Evolutionary conservation across 2,797 vertebrate species (phyloP).

Genomic region (Percopsis omiscomaycus): DNA sequence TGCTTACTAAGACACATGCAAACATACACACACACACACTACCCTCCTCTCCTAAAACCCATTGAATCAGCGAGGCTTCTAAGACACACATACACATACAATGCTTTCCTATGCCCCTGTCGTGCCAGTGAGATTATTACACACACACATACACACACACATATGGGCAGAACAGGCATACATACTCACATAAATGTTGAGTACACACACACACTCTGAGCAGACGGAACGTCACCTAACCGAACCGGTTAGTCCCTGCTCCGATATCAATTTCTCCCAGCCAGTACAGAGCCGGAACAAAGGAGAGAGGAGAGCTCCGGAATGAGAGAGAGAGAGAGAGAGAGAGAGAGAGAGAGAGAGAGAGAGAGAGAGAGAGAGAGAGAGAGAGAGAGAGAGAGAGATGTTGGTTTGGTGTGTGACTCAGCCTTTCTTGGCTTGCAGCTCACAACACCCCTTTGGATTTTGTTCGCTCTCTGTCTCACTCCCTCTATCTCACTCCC

Average conservation of each 20-base stretch:
- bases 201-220: slow-evolving; percentile 27
- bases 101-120: too few relatives aligned
- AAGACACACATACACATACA: too few relatives aligned
- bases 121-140: background rate
- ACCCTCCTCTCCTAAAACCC: too few relatives aligned
- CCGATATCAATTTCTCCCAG: slow-evolving; percentile 59
- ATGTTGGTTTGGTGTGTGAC: slow-evolving; percentile 44
- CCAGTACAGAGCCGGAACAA: slow-evolving; percentile 36
- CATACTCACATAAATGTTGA: background rate
- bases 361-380: slow-evolving; percentile 20
- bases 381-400: slow-evolving; percentile 8
- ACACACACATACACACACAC: background rate
- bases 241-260: slow-evolving; percentile 50
- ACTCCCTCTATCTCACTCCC: background rate
- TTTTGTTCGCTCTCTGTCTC: slow-evolving; percentile 2
- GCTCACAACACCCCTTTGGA: slow-evolving; percentile 30
- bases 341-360: slow-evolving; percentile 17
- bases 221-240: slow-evolving; percentile 61
- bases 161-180: background rate
- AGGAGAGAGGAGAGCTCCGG: slow-evolving; percentile 4
- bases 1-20: too few relatives aligned
- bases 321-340: slow-evolving; percentile 3
- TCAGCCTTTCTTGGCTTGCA: slow-evolving; percentile 49
- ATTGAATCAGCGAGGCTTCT: too few relatives aligned
- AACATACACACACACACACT: too few relatives aligned